Base-by-base conservation (phyloP, 2,113 vertebrate species). In the Malurus alboscapulatus region DNA sequence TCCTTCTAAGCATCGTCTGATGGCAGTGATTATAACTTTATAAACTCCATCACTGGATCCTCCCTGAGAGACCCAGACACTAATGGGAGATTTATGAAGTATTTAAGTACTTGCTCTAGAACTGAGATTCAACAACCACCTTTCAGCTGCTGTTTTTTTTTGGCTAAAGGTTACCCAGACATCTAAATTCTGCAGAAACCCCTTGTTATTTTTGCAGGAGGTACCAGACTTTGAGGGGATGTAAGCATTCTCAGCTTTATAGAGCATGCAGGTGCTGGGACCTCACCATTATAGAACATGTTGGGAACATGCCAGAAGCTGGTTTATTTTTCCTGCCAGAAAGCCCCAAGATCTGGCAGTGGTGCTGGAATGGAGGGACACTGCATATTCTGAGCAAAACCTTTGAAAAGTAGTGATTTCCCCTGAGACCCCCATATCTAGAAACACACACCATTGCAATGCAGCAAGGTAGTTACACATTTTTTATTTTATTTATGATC, bases 61-160 rank as follows among this genome's bases (percentile, higher is more conserved):
- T 95, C 88, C 93, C 88, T 76, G 59, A 19, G 68, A 93, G 82
- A 85, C 75, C 66, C 14, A 62, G 82, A 66, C 73, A 79, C 51
- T 95, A 91, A 88, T 71, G 68, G 51, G 92, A 92, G 88, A 96
- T 96, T 95, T 88, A 96, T 85, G 85, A 76, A 91, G 84, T 68
- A 61, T 63, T 91, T 91, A 91, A 95, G 77, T 30, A 61, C 67
- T 67, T 2, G 2, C 18, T 78, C 47, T 69, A 55, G 38, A 84
- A 40, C 76, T 45, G 53, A 89, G 61, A 45, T 81, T 69, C 69
- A 91, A 18, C 66, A 92, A 25, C 40, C 42, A 40, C 61, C 50
- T n/a, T 72, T 42, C 74, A 25, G 34, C 82, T 73, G 62, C 50
- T 69, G 14, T 8, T 20, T 77, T 87, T 80, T 84, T 87, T 80